Base-by-base conservation (phyloP, 1,140 invertebrate species). In the Pentalonia nigronervosa region DNA sequence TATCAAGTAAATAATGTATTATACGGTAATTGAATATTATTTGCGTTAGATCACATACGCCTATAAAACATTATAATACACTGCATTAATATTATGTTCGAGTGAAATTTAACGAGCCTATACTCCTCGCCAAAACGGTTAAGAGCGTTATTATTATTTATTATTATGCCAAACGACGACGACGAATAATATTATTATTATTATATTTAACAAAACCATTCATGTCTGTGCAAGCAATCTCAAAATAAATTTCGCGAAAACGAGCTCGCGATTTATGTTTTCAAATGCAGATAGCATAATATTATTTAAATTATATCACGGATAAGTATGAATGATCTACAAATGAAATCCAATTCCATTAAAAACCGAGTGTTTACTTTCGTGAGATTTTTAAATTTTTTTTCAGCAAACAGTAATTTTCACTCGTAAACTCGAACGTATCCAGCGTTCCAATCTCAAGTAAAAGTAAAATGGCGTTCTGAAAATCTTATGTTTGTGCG, bases 281-380 rank as follows among this genome's bases (percentile, higher is more conserved):
- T 47, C 87, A 36, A 34, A 53, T 34, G n/a, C 48, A 53, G 87
- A 88, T 48, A 53, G n/a, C 47, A 47, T 88, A 48, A 48, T 88
- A 88, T 53, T 53, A 88, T 88, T 88, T 88, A 88, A 88, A 88
- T 88, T 56, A 56, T 90, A 87, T 87, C 45, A 87, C 84, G 47
- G 30, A n/a, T 17, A 30, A 48, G 45, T 87, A 88, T 23, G n/a
- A 45, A 86, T 41, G 84, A 45, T 86, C 84, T 47, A 86, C 41
- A 25, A 47, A 86, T 45, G 23, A 53, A 88, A 88, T 88, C 87
- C 47, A 25, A 60, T 90, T 90, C 50, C 34, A 90, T 90, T 90
- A 60, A 56, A 90, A 90, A 41, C 50, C 50, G 6, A 60, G 50
- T 90, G 50, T 90, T 90, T 90, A 30, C 50, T 60, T 60, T 56